Evolutionary conservation across 2,797 vertebrate genomes (phyloP).

Genomic region (Echeneis naucrates): DNA sequence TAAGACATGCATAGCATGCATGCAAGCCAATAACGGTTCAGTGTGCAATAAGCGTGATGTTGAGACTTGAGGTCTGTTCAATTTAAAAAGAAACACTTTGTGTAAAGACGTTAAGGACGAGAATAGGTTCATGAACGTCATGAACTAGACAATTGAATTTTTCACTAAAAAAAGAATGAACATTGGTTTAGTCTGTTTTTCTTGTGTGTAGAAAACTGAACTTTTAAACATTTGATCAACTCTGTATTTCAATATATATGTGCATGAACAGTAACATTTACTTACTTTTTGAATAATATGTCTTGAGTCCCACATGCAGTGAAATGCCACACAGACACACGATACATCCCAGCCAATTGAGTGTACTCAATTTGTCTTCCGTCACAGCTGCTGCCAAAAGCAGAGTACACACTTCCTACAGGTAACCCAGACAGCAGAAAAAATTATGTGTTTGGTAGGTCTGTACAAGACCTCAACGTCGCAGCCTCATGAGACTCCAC

Average conservation of each 20-base stretch:
- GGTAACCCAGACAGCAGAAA: neutral
- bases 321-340: slow-evolving; percentile 93
- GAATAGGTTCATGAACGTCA: too few species aligned
- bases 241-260: too few species aligned
- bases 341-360: slow-evolving; percentile 95
- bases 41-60: neutral
- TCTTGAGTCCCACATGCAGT: slow-evolving; percentile 91
- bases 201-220: too few species aligned
- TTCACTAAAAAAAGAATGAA: neutral
- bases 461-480: slow-evolving; percentile 16
- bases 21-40: neutral
- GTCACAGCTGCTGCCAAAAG: slow-evolving; percentile 89
- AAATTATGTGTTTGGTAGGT: neutral
- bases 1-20: neutral
- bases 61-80: neutral
- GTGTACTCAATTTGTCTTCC: slow-evolving; percentile 87
- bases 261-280: neutral
- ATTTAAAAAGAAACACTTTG: too few species aligned
- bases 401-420: slow-evolving; percentile 92
- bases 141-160: too few species aligned
- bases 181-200: too few species aligned
- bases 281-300: slow-evolving; percentile 89
- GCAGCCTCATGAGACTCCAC: neutral
- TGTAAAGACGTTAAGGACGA: too few species aligned
- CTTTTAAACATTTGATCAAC: neutral